These are phyloP conservation scores for Cataglyphis livida DNA, from an alignment of 2,888 invertebrate species.

Conservation along the genomic window DNA sequence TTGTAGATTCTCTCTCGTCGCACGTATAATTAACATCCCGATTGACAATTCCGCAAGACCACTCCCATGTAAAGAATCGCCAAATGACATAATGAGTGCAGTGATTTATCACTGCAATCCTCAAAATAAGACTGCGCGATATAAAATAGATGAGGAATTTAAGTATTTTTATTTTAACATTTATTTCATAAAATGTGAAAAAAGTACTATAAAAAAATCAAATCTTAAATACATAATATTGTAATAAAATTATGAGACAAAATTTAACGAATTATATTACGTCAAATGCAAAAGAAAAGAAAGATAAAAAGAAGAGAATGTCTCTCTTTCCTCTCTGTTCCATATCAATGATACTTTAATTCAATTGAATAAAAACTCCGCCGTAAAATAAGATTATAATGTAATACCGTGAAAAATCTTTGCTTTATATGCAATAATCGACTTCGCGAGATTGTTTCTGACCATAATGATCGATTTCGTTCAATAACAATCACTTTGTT, in stretches of 20 bases:
- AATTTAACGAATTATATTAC: background rate
- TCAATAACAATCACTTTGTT: background rate
- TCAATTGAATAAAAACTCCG: background rate
- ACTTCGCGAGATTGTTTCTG: background rate
- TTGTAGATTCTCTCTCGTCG: conserved; percentile 62
- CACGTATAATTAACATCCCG: conserved; percentile 64
- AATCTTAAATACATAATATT: background rate
- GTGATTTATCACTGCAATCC: conserved; percentile 33
- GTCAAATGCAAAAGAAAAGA: background rate
- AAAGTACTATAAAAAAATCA: background rate
- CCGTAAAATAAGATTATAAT: background rate
- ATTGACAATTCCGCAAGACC: conserved; percentile 68
- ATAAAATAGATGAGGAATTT: background rate
- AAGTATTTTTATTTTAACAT: background rate
- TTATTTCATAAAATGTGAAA: background rate
- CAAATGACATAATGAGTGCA: conserved; percentile 69
- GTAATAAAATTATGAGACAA: background rate
- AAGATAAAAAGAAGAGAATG: conserved; percentile 10
- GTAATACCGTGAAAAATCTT: conserved; percentile 12
- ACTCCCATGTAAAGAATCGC: conserved; percentile 74
- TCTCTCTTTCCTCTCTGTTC: too few relatives aligned
- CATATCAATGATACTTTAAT: too few relatives aligned
- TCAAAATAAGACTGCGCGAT: background rate
- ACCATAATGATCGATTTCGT: conserved; percentile 18
- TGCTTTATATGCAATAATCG: background rate